Evolutionary conservation across 2,888 invertebrate genomes (phyloP).

Genomic region (Melieria picta): DNA sequence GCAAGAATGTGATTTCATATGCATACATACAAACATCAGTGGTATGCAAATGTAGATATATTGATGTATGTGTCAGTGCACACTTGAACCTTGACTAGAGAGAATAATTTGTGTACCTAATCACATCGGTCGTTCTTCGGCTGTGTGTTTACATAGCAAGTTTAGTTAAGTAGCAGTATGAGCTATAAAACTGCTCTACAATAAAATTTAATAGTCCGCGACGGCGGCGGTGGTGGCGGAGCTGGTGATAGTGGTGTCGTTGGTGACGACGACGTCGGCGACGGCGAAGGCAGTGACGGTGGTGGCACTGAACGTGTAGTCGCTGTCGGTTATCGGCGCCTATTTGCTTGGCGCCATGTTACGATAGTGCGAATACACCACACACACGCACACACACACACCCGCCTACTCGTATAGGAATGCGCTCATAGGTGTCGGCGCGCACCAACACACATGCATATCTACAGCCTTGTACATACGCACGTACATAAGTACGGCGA

Average conservation of each 20-base stretch:
- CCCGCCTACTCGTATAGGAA: too few relatives aligned
- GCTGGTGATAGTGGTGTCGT: background rate
- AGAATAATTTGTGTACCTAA: constrained; percentile 25
- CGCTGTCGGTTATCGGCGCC: constrained; percentile 43
- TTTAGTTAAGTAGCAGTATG: constrained; percentile 14
- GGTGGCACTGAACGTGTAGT: constrained; percentile 24
- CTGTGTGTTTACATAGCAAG: constrained; percentile 15
- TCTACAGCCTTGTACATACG: background rate
- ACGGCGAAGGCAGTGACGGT: background rate
- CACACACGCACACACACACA: background rate
- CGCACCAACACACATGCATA: background rate
- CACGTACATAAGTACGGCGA: background rate
- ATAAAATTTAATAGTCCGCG: constrained; percentile 39
- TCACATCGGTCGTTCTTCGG: constrained; percentile 15
- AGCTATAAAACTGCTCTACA: constrained; percentile 31
- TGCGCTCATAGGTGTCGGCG: too few relatives aligned
- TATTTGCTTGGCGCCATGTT: constrained; percentile 46
- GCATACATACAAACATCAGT: constrained; percentile 12
- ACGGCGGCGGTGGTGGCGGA: constrained; percentile 1
- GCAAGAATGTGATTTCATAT: background rate
- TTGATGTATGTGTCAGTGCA: background rate
- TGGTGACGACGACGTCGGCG: background rate
- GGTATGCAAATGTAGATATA: background rate
- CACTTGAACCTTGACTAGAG: background rate
- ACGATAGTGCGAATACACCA: constrained; percentile 17